phyloP scores from a whole-genome alignment of 2,113 vertebrate species.

The Progne subis region DNA sequence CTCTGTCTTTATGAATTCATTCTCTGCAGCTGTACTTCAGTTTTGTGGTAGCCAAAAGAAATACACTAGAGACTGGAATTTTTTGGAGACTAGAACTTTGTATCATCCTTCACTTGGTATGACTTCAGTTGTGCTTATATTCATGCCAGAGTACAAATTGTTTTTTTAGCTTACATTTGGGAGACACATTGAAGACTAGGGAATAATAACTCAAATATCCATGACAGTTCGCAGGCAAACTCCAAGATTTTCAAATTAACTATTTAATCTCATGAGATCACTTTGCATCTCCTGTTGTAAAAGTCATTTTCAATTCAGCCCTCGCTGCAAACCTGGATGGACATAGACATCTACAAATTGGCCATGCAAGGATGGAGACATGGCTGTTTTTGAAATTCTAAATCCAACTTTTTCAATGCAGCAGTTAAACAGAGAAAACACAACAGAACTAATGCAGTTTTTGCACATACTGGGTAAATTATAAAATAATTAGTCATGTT shows the following conservation, averaged over 20 bases:
- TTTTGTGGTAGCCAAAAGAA: not conserved
- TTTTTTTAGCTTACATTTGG: not conserved
- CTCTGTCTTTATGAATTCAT: not conserved
- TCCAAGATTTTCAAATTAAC: not conserved
- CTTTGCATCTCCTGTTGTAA: not conserved
- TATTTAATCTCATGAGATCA: not conserved
- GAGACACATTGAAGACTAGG: not conserved
- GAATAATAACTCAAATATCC: not conserved
- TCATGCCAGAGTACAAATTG: not conserved
- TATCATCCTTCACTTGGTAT: not conserved
- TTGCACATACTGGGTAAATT: slow-evolving; percentile 69
- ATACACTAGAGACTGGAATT: not conserved
- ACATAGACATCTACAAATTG: not conserved
- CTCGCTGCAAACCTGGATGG: not conserved
- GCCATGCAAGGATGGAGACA: not conserved
- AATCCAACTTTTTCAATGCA: not conserved
- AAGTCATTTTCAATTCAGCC: not conserved
- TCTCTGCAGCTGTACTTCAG: not conserved
- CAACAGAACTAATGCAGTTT: slow-evolving; percentile 42
- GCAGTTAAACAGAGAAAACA: slow-evolving; percentile 15
- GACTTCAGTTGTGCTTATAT: not conserved
- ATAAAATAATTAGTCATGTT: slow-evolving; percentile 76
- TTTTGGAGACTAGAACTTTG: not conserved
- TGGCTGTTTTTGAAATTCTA: not conserved
- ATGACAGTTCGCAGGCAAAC: not conserved